These are phyloP conservation scores for Xiphydria camelus DNA, from an alignment of 2,888 invertebrate species.

Conservation along the genomic window DNA sequence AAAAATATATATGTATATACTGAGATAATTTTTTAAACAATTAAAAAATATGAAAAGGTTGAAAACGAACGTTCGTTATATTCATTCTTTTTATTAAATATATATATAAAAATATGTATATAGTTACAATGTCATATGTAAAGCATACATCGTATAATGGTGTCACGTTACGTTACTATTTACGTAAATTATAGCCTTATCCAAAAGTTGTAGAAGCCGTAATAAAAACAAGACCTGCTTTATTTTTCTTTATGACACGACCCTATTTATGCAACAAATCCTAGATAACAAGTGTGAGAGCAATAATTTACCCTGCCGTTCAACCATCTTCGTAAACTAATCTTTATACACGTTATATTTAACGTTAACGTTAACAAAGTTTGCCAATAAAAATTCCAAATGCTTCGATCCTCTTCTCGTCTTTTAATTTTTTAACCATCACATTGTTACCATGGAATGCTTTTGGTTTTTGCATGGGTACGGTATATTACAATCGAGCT, in stretches of 20 bases:
- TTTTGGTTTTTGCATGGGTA: slow-evolving; percentile 4
- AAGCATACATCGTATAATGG: slow-evolving; percentile 47
- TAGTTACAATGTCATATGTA: slow-evolving; percentile 51
- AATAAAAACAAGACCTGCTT: slow-evolving; percentile 4
- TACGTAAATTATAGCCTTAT: slow-evolving; percentile 9
- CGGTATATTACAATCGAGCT: too few relatives aligned
- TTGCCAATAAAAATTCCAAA: too few relatives aligned
- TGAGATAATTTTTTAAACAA: too few relatives aligned
- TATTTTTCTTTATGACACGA: neutral
- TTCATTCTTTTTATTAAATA: slow-evolving; percentile 54
- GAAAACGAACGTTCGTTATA: slow-evolving; percentile 5
- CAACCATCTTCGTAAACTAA: neutral
- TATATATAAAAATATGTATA: slow-evolving; percentile 58
- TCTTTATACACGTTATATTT: slow-evolving; percentile 6
- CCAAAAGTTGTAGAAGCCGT: slow-evolving; percentile 5
- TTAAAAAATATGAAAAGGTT: too few relatives aligned
- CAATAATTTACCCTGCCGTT: neutral
- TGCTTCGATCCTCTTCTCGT: too few relatives aligned
- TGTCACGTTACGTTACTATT: slow-evolving; percentile 13
- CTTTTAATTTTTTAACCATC: too few relatives aligned
- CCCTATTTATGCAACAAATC: neutral
- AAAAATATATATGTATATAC: too few relatives aligned
- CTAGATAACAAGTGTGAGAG: slow-evolving; percentile 5
- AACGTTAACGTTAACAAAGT: slow-evolving; percentile 9
- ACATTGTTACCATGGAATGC: too few relatives aligned